A percentile compares a stretch with the other conserved stretches of the same genome.
These are phyloP conservation scores for Sebastes schlegelii DNA, from an alignment of 2,113 vertebrate genomes.

Conservation along the genomic window DNA sequence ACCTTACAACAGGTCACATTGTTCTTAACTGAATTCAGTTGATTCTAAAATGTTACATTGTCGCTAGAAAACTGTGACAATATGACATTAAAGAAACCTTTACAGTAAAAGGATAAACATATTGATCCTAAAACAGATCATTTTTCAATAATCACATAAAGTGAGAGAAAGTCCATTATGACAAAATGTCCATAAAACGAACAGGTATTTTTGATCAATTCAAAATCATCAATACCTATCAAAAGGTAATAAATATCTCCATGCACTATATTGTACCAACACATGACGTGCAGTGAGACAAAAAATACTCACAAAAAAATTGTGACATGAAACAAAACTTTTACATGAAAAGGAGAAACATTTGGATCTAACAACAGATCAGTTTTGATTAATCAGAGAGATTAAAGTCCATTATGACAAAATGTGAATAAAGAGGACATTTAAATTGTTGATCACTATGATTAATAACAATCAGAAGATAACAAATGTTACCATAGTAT, in stretches of 20 bases:
- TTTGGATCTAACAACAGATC: neutral
- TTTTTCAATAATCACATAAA: neutral
- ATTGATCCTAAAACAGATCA: slow-evolving; percentile 27
- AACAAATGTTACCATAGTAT: too few relatives aligned
- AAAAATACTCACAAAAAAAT: too few relatives aligned
- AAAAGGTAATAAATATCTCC: too few relatives aligned
- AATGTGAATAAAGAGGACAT: neutral
- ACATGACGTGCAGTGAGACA: too few relatives aligned
- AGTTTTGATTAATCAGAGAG: neutral
- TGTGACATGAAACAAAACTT: too few relatives aligned
- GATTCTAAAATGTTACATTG: neutral
- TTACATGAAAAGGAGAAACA: too few relatives aligned
- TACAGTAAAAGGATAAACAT: slow-evolving; percentile 6
- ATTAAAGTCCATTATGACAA: neutral
- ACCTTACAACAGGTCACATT: slow-evolving; percentile 11
- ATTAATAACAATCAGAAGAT: slow-evolving; percentile 14
- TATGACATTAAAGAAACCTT: slow-evolving; percentile 1
- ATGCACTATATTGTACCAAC: too few relatives aligned
- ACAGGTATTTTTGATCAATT: too few relatives aligned
- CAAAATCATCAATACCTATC: too few relatives aligned
- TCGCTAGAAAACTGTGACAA: slow-evolving; percentile 25
- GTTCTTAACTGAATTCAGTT: neutral
- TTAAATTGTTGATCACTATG: slow-evolving; percentile 4
- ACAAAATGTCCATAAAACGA: neutral
- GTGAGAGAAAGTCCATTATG: neutral